These are phyloP conservation scores for Parasteatoda lunata DNA, from an alignment of 2,888 invertebrate species.

Conservation along the genomic window DNA sequence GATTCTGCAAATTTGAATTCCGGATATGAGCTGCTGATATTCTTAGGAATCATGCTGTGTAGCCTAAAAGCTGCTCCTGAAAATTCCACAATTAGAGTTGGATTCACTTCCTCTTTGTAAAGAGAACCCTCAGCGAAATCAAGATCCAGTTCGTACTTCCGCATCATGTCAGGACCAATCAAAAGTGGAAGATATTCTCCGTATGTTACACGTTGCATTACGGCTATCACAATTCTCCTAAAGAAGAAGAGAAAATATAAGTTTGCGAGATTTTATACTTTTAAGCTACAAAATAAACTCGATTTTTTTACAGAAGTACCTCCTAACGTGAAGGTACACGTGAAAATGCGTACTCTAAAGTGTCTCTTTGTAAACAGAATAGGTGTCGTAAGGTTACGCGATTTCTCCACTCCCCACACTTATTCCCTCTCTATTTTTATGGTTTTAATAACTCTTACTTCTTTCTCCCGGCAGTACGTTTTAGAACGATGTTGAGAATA, in stretches of 20 bases:
- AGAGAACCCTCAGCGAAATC: neutral
- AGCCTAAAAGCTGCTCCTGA: neutral
- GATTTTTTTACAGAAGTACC: no score
- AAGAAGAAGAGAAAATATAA: neutral
- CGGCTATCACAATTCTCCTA: neutral
- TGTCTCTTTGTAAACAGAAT: no score
- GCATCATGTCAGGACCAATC: neutral
- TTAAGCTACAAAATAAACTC: no score
- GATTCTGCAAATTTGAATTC: neutral
- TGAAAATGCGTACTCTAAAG: no score
- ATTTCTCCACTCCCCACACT: no score
- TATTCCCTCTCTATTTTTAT: no score
- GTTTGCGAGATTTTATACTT: neutral
- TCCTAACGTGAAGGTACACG: no score
- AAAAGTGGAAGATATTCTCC: neutral
- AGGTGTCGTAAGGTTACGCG: no score
- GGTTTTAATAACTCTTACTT: no score
- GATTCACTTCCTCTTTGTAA: neutral
- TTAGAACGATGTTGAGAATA: no score
- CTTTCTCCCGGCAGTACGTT: no score
- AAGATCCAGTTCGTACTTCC: neutral
- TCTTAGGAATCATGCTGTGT: slow-evolving; percentile 16
- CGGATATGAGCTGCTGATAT: neutral
- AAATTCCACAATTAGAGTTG: slow-evolving; percentile 7
- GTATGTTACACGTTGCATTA: neutral